Evolutionary conservation across 2,797 vertebrate genomes (phyloP), one percentile per base, ranked within the genome.

Genomic region (Myotis daubentonii): DNA sequence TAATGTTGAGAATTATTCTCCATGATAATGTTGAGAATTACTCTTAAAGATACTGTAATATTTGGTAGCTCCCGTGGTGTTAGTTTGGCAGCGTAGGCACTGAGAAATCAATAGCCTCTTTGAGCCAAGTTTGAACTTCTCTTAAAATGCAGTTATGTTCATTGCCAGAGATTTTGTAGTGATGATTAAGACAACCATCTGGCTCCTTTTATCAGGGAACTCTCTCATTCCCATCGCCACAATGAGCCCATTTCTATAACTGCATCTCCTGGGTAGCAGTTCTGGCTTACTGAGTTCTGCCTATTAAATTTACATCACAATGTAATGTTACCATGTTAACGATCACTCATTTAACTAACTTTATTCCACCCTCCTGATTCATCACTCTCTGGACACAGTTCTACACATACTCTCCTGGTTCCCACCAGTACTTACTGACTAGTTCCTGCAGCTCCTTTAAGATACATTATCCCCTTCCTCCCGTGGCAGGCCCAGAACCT

Each of bases 101-200:
- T 76, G 62, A 95, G 51, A 87, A 94, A 94, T 95, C 88, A 89
- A 80, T 92, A 95, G 30, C 16, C 16, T 68, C 72, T 95, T 70
- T 87, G 49, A 93, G 70, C 41, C 60, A 87, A 68, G 30, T 38
- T 92, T 94, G 76, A 47, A 81, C 41, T 88, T 68, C 62, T 92
- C n/a, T 96, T 93, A 92, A 94, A 85, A 78, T 49, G 38, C 49
- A 93, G 89, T 95, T 76, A 81, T 20, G 41, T 90, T 28, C 41
- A 92, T 90, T 87, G 60, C 60, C 53, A 81, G 82, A 81, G 25
- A 92, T 87, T 84, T 76, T 62, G 15, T 16, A 92, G 72, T 53
- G 53, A 81, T 60, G 72, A 85, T 78, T 53, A 78, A 76, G 51
- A 88, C 30, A 51, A 44, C 65, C 74, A 85, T 76, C 72, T 90